Evolutionary conservation across 2,888 invertebrate species (phyloP).

Genomic region (Saturnia pavonia): DNA sequence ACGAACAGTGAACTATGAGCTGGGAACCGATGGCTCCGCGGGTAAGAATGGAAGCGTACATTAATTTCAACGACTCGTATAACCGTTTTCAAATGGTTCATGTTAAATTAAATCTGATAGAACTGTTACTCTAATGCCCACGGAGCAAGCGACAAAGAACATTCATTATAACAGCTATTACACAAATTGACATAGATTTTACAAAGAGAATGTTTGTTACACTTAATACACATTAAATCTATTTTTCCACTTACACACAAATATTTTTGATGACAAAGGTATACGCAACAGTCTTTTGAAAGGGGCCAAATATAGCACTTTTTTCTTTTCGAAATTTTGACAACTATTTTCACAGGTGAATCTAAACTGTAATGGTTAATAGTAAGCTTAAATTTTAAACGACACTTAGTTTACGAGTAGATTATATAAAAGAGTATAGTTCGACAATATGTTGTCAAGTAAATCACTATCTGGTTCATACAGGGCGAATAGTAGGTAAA

Average conservation of each 20-base stretch:
- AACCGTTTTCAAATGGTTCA: background rate
- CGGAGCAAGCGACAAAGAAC: slow-evolving; percentile 51
- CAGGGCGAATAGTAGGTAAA: slow-evolving; percentile 20
- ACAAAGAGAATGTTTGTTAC: slow-evolving; percentile 58
- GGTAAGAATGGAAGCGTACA: slow-evolving; percentile 23
- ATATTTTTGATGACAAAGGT: slow-evolving; percentile 79
- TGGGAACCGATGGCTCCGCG: slow-evolving; percentile 25
- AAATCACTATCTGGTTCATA: slow-evolving; percentile 6
- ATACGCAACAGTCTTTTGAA: slow-evolving; percentile 87
- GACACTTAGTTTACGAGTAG: slow-evolving; percentile 30
- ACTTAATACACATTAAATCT: slow-evolving; percentile 61
- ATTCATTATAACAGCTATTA: slow-evolving; percentile 53
- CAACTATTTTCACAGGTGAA: slow-evolving; percentile 73
- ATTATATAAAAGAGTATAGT: slow-evolving; percentile 30
- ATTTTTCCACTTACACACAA: slow-evolving; percentile 60
- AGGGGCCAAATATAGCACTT: slow-evolving; percentile 82
- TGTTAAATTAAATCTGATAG: background rate
- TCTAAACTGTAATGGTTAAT: slow-evolving; percentile 58
- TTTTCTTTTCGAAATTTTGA: slow-evolving; percentile 70
- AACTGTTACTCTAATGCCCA: slow-evolving; percentile 25
- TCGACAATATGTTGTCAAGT: slow-evolving; percentile 8
- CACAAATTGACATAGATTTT: slow-evolving; percentile 62
- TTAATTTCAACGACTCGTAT: background rate
- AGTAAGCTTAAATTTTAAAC: slow-evolving; percentile 62
- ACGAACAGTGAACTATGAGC: slow-evolving; percentile 45